Percentiles rank a stretch among this genome's conserved stretches.
Conservation (phyloP, 2,113 vertebrate genomes). For the Thalassarche chlororhynchos region DNA sequence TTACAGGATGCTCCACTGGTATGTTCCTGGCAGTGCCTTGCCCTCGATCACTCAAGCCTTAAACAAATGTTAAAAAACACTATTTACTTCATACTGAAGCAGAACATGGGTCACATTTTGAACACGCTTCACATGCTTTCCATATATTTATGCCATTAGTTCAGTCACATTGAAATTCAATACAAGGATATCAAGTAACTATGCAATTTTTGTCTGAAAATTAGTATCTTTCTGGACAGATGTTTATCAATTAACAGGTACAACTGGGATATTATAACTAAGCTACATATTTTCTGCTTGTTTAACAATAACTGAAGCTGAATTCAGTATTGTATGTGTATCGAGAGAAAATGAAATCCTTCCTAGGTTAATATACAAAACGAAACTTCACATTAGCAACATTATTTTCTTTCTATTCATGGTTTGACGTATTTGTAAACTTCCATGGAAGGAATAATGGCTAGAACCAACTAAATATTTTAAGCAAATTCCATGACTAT, state of each 20-base stretch:
- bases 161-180: not conserved
- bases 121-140: not conserved
- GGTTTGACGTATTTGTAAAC: not conserved
- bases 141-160: not conserved
- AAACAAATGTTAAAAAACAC: not conserved
- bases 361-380: not conserved
- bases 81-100: not conserved
- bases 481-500: not conserved
- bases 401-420: not conserved
- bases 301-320: not conserved
- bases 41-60: not conserved
- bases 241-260: constrained; percentile 8
- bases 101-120: not conserved
- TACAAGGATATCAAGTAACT: not conserved
- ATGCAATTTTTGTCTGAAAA: not conserved
- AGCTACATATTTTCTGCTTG: constrained; percentile 1
- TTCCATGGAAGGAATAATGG: not conserved
- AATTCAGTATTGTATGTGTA: not conserved
- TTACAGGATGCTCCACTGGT: not conserved
- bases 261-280: constrained; percentile 1
- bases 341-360: not conserved
- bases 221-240: not conserved
- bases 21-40: not conserved
- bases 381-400: not conserved
- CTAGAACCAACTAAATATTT: not conserved